Evolutionary conservation across 2,888 invertebrate genomes (phyloP).

Genomic region (Acronicta leporina): DNA sequence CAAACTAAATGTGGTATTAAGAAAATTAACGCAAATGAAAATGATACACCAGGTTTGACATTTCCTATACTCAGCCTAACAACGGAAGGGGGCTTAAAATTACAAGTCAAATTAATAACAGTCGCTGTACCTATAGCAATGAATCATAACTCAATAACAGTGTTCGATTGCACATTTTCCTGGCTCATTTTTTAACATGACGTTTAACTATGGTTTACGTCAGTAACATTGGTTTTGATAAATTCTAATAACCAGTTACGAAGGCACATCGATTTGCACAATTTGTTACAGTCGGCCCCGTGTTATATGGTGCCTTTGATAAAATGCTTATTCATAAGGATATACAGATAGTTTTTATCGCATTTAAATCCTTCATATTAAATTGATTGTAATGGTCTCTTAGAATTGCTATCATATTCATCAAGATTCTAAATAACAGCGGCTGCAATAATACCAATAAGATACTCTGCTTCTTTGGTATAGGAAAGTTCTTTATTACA

Average conservation of each 20-base stretch:
- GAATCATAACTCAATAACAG: constrained; percentile 54
- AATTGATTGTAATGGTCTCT: not conserved
- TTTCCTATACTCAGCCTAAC: constrained; percentile 18
- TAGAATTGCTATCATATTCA: not conserved
- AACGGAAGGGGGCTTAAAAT: constrained; percentile 31
- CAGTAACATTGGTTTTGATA: constrained; percentile 70
- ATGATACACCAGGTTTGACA: constrained; percentile 6
- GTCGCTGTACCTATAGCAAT: constrained; percentile 18
- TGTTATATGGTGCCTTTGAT: constrained; percentile 48
- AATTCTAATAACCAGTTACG: constrained; percentile 76
- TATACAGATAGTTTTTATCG: constrained; percentile 30
- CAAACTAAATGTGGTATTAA: not conserved
- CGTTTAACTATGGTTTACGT: constrained; percentile 73
- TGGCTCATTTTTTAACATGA: constrained; percentile 70
- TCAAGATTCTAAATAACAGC: not conserved
- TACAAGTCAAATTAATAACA: constrained; percentile 44
- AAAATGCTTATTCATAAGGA: constrained; percentile 35
- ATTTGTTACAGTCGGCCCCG: constrained; percentile 63
- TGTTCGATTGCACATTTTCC: constrained; percentile 57
- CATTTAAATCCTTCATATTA: not conserved
- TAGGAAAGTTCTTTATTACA: too few species aligned
- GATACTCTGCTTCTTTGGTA: too few species aligned
- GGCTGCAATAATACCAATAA: not conserved
- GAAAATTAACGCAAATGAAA: constrained; percentile 4
- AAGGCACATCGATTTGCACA: constrained; percentile 53